phyloP scores from a whole-genome alignment of 2,113 vertebrate species.

The Neotoma lepida region DNA sequence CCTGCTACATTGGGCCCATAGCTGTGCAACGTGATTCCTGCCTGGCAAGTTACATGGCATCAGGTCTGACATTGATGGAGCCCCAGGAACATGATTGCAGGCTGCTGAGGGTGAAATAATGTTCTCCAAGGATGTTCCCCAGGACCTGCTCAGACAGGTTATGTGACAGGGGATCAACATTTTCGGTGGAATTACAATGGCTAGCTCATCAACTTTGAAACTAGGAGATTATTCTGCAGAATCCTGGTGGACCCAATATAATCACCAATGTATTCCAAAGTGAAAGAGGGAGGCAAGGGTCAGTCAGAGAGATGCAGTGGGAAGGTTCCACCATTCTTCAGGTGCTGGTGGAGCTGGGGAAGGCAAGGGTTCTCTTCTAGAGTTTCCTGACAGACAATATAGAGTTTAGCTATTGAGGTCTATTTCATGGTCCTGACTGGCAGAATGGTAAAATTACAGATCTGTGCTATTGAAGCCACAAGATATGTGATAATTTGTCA shows the following conservation, averaged over 20 bases:
- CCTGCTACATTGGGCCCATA: neutral
- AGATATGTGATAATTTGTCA: neutral
- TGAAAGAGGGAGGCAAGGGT: neutral
- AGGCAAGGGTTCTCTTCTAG: too few species aligned
- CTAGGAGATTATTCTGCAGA: neutral
- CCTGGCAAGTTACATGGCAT: neutral
- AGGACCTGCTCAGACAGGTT: too few species aligned
- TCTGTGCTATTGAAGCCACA: neutral
- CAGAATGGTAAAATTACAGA: neutral
- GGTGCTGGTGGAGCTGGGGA: neutral
- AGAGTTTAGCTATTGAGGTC: neutral
- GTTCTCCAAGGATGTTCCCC: neutral
- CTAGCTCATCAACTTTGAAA: neutral
- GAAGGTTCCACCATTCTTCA: too few species aligned
- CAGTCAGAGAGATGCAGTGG: fast-evolving
- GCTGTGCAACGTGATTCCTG: neutral
- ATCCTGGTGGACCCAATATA: neutral
- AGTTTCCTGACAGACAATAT: too few species aligned
- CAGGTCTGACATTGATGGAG: neutral
- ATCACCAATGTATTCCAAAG: neutral
- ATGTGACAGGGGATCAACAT: too few species aligned
- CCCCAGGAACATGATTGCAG: neutral
- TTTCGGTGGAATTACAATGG: neutral
- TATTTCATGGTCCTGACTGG: neutral
- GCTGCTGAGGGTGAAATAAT: neutral